Percentiles rank a stretch among this genome's conserved stretches.
phyloP scores from a whole-genome alignment of 2,797 vertebrate genomes.

The Chelon labrosus region DNA sequence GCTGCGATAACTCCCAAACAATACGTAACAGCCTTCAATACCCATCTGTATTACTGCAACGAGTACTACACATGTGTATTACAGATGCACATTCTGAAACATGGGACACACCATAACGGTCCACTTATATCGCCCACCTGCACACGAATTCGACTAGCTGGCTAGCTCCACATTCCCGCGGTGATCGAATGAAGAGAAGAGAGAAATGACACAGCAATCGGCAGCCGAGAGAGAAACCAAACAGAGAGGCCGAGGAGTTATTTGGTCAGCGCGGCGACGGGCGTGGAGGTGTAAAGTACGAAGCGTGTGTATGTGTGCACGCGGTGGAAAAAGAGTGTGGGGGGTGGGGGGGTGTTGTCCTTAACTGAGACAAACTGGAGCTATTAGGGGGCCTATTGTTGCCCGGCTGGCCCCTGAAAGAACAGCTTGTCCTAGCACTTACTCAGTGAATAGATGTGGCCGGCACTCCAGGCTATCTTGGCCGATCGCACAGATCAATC shows the following conservation, averaged over 20 bases:
- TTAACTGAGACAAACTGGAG: slow-evolving; percentile 84
- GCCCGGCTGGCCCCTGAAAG: slow-evolving; percentile 72
- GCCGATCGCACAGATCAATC: slow-evolving; percentile 79
- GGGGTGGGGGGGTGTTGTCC: slow-evolving; percentile 53
- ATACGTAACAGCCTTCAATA: too few relatives aligned
- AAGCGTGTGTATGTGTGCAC: slow-evolving; percentile 34
- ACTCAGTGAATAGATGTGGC: slow-evolving; percentile 78
- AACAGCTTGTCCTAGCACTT: slow-evolving; percentile 82
- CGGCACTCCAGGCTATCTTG: slow-evolving; percentile 67
- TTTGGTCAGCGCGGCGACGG: slow-evolving; percentile 41
- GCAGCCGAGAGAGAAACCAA: slow-evolving; percentile 11
- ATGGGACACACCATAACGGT: too few relatives aligned
- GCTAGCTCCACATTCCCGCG: not conserved
- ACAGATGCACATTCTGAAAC: too few relatives aligned
- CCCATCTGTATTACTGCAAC: too few relatives aligned
- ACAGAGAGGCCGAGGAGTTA: slow-evolving; percentile 44
- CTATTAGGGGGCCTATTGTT: slow-evolving; percentile 82
- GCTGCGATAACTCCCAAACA: too few relatives aligned
- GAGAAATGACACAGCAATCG: slow-evolving; percentile 39
- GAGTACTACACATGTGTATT: too few relatives aligned
- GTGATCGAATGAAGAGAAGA: slow-evolving; percentile 23
- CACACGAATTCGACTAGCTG: not conserved
- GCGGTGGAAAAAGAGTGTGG: slow-evolving; percentile 23
- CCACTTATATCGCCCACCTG: too few relatives aligned
- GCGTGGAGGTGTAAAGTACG: slow-evolving; percentile 31